Base-by-base conservation (phyloP, 1,140 invertebrate genomes). In the Drosophila cardini region DNA sequence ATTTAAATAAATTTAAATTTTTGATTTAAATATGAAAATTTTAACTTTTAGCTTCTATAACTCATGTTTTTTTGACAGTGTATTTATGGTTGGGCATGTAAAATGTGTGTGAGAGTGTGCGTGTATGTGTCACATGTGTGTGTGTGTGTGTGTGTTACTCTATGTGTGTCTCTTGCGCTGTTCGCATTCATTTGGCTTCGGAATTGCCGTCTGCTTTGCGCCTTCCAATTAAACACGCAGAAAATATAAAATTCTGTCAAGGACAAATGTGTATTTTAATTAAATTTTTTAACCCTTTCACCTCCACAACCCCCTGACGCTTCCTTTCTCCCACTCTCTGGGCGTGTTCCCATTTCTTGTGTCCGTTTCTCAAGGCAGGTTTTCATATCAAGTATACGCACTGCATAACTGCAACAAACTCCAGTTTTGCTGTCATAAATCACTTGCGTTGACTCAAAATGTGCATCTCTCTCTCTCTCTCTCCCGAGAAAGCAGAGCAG, bases 241-340 rank as follows among this genome's bases (percentile, higher is more conserved):
- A 83, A 52, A 89, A 76, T 84, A 84, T 78, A 87, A 84, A 89
- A 89, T 74, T 70, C 84, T 89, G 84, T 80, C 84, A 89, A 89
- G 84, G 84, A 89, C 71, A 80, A 89, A 89, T 89, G 84, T 84
- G 84, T 77, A 89, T 89, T 89, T 89, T 89, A 89, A 89, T 89
- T 89, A 89, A 89, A 89, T 89, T 89, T 89, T 70, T 76, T 80
- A 62, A 55, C 78, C 48, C 60, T 42, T 11, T 16, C 48, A 40
- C 30, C 43, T 52, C 2, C 21, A 26, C 53, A 34, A 55, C 52
- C 11, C 21, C n/a, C n/a, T n/a, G n/a, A n/a, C n/a, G n/a, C n/a
- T n/a, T n/a, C n/a, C 52, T 11, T 46, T 18, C 26, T 69, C 48
- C 16, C 50, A 43, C 30, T 45, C 4, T 21, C 30, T 21, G 9